A percentile compares a stretch with the other conserved stretches of the same genome.
Evolutionary conservation across 1,140 invertebrate species (phyloP).

Genomic region (Rhyacophila brunnea): DNA sequence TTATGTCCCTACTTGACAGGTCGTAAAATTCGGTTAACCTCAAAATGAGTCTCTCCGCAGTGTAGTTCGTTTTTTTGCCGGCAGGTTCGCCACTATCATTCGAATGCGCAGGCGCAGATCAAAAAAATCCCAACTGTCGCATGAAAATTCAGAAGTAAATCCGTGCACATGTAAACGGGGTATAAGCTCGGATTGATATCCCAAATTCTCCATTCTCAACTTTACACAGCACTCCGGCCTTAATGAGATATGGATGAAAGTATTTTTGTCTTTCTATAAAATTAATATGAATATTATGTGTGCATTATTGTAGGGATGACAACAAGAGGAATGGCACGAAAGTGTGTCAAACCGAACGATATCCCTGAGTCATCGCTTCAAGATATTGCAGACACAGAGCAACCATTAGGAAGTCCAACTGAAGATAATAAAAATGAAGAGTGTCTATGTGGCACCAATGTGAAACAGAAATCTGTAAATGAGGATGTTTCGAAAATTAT

Average conservation of each 20-base stretch:
- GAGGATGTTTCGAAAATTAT: background rate
- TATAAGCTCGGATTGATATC: background rate
- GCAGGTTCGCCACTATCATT: no score
- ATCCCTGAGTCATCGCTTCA: background rate
- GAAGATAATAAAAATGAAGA: background rate
- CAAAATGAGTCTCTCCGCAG: no score
- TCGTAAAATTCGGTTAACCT: no score
- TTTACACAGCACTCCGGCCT: background rate
- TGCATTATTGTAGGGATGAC: conserved; percentile 6
- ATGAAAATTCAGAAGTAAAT: no score
- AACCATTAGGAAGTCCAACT: background rate
- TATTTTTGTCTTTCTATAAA: background rate
- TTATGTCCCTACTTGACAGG: no score
- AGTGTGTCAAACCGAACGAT: background rate
- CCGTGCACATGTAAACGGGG: no score
- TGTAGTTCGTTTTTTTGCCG: no score
- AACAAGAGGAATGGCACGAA: conserved; percentile 15
- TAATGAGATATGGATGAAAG: background rate
- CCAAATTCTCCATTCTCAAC: background rate
- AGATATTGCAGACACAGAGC: background rate
- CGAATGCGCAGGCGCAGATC: no score
- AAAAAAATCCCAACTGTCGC: no score
- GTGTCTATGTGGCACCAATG: background rate
- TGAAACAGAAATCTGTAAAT: background rate
- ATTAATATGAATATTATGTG: conserved; percentile 1